Evolutionary conservation across 64 coral and sea anemone genomes (phyloP), one percentile per base, ranked within the genome.

Genomic region (Montipora cactus): DNA sequence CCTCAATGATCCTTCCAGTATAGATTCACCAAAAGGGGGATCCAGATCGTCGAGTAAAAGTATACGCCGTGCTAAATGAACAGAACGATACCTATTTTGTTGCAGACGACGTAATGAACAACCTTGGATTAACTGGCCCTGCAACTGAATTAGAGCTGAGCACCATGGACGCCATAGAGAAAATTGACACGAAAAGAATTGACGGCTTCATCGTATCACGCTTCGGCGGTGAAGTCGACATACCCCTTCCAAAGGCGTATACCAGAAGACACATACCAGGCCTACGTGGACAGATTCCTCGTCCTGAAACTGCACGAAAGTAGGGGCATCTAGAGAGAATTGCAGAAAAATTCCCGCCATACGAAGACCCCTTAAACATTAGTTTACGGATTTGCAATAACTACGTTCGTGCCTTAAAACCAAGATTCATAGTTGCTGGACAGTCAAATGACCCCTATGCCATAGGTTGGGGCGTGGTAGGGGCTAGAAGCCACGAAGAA

Each of bases 81-180:
- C 91, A 91, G 72, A 89, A 87, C 5, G 79, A 94, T 64, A 94
- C 87, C 16, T 94, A 88, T 11, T 97, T 94, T 37, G 49, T 92
- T 5, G 94, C 95, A 6, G 37, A 94, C 2, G 68, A 78, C 1
- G 47, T 94, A 15, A n/a, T 58, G 1, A 4, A 44, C 18, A 71
- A 84, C 7, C 61, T 97, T 12, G 22, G 76, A 8, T 3, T 97
- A 2, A 61, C 67, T 20, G 92, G 95, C 5, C 81, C 92, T n/a
- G 92, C 81, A 5, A 84, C 79, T 10, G 81, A 45, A 3, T 18
- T 97, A 13, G n/a, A 97, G 18, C 22, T 97, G n/a, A 82, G 92
- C 77, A 94, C 89, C 15, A 97, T 97, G 92, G 92, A 94, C 11
- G 50, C 92, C 10, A 48, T 79, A 23, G 92, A 97, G 61, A 89